Evolutionary conservation across 1,140 invertebrate species (phyloP), one percentile per base, ranked within the genome.

Genomic region (Drosophila mayri): DNA sequence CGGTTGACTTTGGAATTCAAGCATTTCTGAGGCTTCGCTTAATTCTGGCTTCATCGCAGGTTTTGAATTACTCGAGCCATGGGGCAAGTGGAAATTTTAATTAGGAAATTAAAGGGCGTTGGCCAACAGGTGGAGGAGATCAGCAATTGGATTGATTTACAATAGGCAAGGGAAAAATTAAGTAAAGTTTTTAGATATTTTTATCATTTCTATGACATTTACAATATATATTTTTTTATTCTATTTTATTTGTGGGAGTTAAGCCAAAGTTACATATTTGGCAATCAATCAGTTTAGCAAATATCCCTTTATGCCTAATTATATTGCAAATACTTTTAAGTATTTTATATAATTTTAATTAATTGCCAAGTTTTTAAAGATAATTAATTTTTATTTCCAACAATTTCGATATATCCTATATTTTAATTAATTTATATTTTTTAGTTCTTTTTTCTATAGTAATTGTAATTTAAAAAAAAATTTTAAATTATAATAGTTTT

Each of bases 11-110:
- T 73, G 67, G 62, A 76, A 67, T 76, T 38, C 37, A 40, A 14
- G 41, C 64, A 72, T n/a, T 72, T 71, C 3, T 60, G 25, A 16
- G 74, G 63, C 62, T 70, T 72, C 65, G 18, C 43, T 35, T 73
- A 44, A 59, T 49, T 38, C 35, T 54, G 52, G 50, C 61, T 55
- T 52, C 25, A 35, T 38, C 63, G 18, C 16, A 11, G 16, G 44
- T 37, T 37, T 70, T 35, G 25, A 57, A 55, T 71, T 68, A 71
- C 64, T 64, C 18, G 12, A 18, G 6, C 25, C 38, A 22, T 4
- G 28, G 18, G 18, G 50, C 50, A 54, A 54, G 32, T 22, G 50
- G 14, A 22, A 54, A 18, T 41, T 11, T 7, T 12, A 30, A 28
- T 43, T 58, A 14, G 16, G 55, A 10, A 65, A 37, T 62, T 20